Conservation (phyloP, 2,797 vertebrate species). For the Rhinatrema bivittatum region DNA sequence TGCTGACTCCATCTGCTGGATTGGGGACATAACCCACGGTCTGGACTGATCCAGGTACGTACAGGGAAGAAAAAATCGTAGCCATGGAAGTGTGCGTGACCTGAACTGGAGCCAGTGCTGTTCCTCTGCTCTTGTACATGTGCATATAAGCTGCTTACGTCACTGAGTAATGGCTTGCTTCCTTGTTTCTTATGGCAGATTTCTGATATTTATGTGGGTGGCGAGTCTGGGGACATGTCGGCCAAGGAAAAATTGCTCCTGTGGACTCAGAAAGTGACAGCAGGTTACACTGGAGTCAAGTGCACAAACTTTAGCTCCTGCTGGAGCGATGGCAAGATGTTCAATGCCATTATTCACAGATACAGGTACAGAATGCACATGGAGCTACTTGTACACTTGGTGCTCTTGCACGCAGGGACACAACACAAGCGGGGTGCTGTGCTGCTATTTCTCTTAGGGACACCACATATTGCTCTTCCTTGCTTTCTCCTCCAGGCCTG, state of each 20-base stretch:
- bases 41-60: too few relatives aligned
- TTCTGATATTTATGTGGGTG: conserved; percentile 96
- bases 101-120: too few relatives aligned
- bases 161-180: too few relatives aligned
- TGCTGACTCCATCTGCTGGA: too few relatives aligned
- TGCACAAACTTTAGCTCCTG: conserved; percentile 92
- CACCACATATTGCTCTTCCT: neutral
- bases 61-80: too few relatives aligned
- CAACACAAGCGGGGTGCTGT: neutral
- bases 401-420: too few relatives aligned
- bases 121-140: too few relatives aligned
- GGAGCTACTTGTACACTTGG: neutral
- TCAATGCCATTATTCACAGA: conserved; percentile 94
- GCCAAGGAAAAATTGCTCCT: conserved; percentile 96
- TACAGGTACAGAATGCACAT: conserved; percentile 78
- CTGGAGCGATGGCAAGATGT: conserved; percentile 94
- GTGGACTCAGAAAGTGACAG: conserved; percentile 91
- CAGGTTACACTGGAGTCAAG: conserved; percentile 83
- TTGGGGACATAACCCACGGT: too few relatives aligned
- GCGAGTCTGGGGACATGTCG: conserved; percentile 90
- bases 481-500: conserved; percentile 64
- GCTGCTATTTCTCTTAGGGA: neutral
- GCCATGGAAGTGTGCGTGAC: too few relatives aligned
- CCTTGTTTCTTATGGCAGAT: conserved; percentile 62
- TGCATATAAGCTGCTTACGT: too few relatives aligned